Base-by-base conservation (phyloP, 2,888 invertebrate species). In the Pheosia tremula region DNA sequence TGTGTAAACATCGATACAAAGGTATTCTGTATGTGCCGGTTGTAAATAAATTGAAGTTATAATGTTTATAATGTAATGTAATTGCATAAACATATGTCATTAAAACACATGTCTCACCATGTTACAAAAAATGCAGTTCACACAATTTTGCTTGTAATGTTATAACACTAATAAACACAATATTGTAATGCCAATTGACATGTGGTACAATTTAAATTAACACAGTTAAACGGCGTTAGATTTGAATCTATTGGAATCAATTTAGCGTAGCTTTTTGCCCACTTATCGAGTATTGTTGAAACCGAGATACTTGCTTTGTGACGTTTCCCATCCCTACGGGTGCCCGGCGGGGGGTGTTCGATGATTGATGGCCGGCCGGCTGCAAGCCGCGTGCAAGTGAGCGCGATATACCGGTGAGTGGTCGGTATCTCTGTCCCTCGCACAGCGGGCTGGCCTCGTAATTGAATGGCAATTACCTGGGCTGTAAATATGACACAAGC, bases 391-490 rank as follows among this genome's bases (percentile, higher is more conserved):
- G 88, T 64, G 66, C 4, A 82, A 92, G 61, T 5, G 84, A 71
- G 89, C 85, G 47, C 58, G 72, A 39, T n/a, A 60, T 79, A 82
- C 76, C 71, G 75, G 73, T 68, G 78, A 73, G 68, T 68, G 69
- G 63, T 80, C 67, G 71, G 59, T 66, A 74, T 88, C 88, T 82
- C 83, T 49, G 70, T 89, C 84, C 50, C 81, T 71, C 86, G 72
- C 87, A 78, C 88, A 88, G 85, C 89, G 79, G 89, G 88, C 88
- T 80, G 81, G 87, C 82, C 82, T 83, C 85, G 90, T 93, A 94
- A 94, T 94, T 94, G 94, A 94, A 94, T 91, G 94, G 90, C 94
- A 93, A 93, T 93, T 94, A 94, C 93, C 94, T 92, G 92, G 86
- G 90, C 92, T 91, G 94, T 94, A 93, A 94, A 94, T 94, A 94